Base-by-base conservation (phyloP, 2,888 invertebrate species). In the Hydropsyche betteni region DNA sequence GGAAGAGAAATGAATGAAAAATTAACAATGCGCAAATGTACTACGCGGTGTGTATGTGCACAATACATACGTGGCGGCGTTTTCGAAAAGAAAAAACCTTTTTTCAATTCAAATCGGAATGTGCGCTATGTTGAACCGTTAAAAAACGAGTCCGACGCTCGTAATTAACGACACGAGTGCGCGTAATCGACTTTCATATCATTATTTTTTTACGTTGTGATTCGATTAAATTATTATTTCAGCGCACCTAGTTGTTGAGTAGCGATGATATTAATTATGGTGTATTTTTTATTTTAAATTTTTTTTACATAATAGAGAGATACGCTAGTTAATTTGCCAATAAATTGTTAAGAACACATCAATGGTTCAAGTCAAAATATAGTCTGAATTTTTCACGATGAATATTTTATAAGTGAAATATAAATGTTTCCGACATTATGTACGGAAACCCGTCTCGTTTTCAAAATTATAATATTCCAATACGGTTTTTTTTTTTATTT, bases 1-100 rank as follows among this genome's bases (percentile, higher is more conserved):
- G 58, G 58, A 53, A 58, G 16, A 14, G 58, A 14, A 58, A 58
- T 58, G 58, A 58, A 58, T 58, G 58, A 58, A 58, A 58, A 16
- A 16, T 58, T 14, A 58, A 58, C 58, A 58, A 58, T 14, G 8
- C 14, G 16, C 24, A 53, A n/a, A 53, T 53, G 16, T 53, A 14
- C n/a, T 51, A 51, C 51, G 12, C 8, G 8, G 12, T 51, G 14
- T 12, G 14, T 53, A 53, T 53, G 14, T 53, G 12, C 12, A 53
- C 14, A 53, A 14, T 53, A 5, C 53, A 16, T n/a, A 14, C 51
- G 12, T 8, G 53, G 14, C 14, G 14, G 58, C 16, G 12, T 53
- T 53, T 14, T 53, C n/a, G 14, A 16, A n/a, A 53, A 16, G 24
- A 16, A 14, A 58, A 58, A 58, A 58, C 58, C 14, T 4, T 8